Evolutionary conservation across 2,888 invertebrate genomes (phyloP).

Genomic region (Caenorhabditis sp.): DNA sequence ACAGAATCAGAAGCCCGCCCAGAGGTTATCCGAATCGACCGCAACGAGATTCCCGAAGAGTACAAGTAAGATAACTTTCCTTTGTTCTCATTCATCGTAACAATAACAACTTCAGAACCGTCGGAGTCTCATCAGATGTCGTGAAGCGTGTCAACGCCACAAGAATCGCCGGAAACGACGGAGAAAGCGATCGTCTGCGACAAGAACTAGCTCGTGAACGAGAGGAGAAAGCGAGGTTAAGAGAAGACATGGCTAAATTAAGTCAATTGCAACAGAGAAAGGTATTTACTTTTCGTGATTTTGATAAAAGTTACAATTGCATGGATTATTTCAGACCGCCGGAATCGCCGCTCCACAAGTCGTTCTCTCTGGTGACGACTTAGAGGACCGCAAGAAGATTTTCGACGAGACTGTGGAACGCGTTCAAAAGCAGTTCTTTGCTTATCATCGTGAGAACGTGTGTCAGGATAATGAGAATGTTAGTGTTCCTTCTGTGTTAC

Average conservation of each 20-base stretch:
- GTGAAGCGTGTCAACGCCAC: conserved; percentile 74
- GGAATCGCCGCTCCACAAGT: conserved; percentile 18
- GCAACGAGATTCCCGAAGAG: conserved; percentile 80
- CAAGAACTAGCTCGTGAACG: conserved; percentile 76
- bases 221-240: conserved; percentile 76
- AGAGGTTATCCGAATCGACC: conserved; percentile 76
- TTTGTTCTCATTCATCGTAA: not conserved
- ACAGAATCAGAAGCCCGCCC: conserved; percentile 67
- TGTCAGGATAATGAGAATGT: conserved; percentile 81
- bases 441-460: conserved; percentile 80
- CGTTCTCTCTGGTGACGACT: conserved; percentile 62
- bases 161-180: conserved; percentile 48
- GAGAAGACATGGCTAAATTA: conserved; percentile 77
- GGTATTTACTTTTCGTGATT: conserved; percentile 33
- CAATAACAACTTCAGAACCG: conserved; percentile 61
- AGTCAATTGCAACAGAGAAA: conserved; percentile 76
- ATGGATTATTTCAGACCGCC: conserved; percentile 48
- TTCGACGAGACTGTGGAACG: conserved; percentile 82
- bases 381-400: conserved; percentile 80
- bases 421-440: conserved; percentile 80
- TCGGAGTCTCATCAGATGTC: conserved; percentile 80
- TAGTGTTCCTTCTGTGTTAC: not conserved
- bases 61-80: conserved; percentile 68
- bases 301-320: not conserved
- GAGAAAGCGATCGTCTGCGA: conserved; percentile 65